phyloP scores from a whole-genome alignment of 2,888 invertebrate species.

The Dromius quadrimaculatus region DNA sequence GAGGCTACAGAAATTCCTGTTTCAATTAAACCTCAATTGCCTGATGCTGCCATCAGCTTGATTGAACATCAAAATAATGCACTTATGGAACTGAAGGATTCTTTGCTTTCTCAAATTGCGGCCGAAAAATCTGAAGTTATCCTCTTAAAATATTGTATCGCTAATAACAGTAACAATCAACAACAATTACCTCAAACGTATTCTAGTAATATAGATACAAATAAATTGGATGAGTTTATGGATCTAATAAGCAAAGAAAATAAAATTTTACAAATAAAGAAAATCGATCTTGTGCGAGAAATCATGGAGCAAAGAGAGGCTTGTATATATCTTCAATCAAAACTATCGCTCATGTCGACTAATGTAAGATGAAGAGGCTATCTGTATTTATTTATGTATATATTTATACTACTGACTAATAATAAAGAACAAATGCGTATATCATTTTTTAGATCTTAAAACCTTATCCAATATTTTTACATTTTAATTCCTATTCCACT shows the following conservation, averaged over 20 bases:
- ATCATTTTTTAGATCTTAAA: no score
- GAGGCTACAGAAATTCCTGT: background rate
- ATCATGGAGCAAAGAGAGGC: conserved; percentile 66
- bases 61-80: conserved; percentile 77
- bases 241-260: conserved; percentile 64
- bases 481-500: no score
- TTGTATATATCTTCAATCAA: conserved; percentile 64
- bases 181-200: conserved; percentile 7
- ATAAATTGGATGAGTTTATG: conserved; percentile 63
- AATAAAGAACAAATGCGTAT: conserved; percentile 11
- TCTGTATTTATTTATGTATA: conserved; percentile 43
- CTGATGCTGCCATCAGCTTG: conserved; percentile 65
- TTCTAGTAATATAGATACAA: conserved; percentile 55
- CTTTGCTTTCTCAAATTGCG: conserved; percentile 77
- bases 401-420: conserved; percentile 35
- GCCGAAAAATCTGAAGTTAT: conserved; percentile 80
- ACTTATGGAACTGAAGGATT: conserved; percentile 76
- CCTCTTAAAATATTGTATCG: conserved; percentile 55
- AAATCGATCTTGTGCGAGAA: conserved; percentile 65
- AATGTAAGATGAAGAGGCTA: conserved; percentile 33
- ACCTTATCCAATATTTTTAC: no score
- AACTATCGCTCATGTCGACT: conserved; percentile 43
- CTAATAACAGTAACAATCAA: conserved; percentile 29
- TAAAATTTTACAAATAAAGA: conserved; percentile 66
- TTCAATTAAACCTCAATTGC: conserved; percentile 1